Evolutionary conservation across 2,797 vertebrate genomes (phyloP), one percentile per base, ranked within the genome.

Genomic region (Amniataba percoides): DNA sequence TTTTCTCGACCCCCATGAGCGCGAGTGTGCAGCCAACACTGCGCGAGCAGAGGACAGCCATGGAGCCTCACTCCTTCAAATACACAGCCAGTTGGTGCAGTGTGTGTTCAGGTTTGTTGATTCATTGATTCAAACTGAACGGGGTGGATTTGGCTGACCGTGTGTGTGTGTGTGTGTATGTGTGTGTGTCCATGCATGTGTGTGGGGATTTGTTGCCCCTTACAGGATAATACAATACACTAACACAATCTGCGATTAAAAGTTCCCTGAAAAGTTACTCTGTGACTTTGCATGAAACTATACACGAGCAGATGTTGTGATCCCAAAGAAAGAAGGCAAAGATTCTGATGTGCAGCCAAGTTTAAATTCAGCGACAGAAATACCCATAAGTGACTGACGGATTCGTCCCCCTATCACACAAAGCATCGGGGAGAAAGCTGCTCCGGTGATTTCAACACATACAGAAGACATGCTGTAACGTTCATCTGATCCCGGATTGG

Each of bases 191-290:
- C 46, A 34, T 62, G 49, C 11, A 43, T 59, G 21, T 51, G 13
- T 23, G 39, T 14, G 23, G 25, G 58, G 10, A 49, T 52, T 59
- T 58, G 7, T 55, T 72, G 52, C 9, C 49, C 45, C 19, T 59
- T 10, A 53, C 60, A 55, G 40, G 63, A 77, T 71, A 43, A 72
- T 56, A 42, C 75, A 56, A 45, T 57, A n/a, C 60, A 62, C 15
- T 58, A 84, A 71, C 39, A 79, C 46, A 42, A 77, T 71, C 16
- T 64, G 36, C 57, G 46, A 80, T 71, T 77, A 58, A 56, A 79
- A 52, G 58, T 65, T 75, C 19, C 51, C 69, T 39, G 42, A 34
- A 59, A 81, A 49, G 57, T 67, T 66, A 52, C 13, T 63, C 16
- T 51, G 60, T 63, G 45, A 3, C 23, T 56, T 53, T 48, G 56